Base-by-base conservation (phyloP, 2,113 vertebrate genomes). In the Ailurus styani region DNA sequence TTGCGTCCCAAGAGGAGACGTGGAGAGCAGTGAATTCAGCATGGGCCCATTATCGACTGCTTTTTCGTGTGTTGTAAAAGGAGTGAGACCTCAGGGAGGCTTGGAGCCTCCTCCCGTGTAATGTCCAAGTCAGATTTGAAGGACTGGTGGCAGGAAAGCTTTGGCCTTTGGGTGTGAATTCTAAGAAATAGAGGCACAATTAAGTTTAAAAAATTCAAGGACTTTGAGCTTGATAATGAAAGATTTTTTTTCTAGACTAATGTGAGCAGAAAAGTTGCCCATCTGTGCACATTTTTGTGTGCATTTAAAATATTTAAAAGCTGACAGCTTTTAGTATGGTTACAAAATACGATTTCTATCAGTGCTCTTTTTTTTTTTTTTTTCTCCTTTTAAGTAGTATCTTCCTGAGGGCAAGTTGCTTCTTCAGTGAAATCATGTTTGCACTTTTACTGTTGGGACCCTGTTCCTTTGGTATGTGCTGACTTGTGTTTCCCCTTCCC, bases 131-230 rank as follows among this genome's bases (percentile, higher is more conserved):
- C 98, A 98, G 97, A 98, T 98, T 98, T 99, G 98, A 99, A 99
- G 98, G 98, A 97, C 99, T 98, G 98, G 98, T 98, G 98, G 98
- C 98, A 99, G 98, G 98, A 98, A 98, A 98, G 99, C 98, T 99
- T 98, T 99, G 98, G 99, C 99, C 99, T 99, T 98, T 98, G 98
- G 99, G 98, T 98, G 98, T 98, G 98, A 99, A 99, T 99, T 98
- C 98, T 98, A 97, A 99, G 98, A 98, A 98, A 98, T 96, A 98
- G 98, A 98, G 98, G 96, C 98, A 99, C 99, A 99, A 99, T 99
- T 99, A 99, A 98, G 97, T 98, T 99, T 99, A 99, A 99, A 99
- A 99, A 99, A 99, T 99, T 98, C 99, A 99, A 98, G 98, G 98
- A 98, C 99, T 99, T 98, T 98, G 97, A 98, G 98, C 98, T 98